These are phyloP conservation scores for Epirrhoe tristata DNA, from an alignment of 2,888 invertebrate genomes.

Conservation along the genomic window DNA sequence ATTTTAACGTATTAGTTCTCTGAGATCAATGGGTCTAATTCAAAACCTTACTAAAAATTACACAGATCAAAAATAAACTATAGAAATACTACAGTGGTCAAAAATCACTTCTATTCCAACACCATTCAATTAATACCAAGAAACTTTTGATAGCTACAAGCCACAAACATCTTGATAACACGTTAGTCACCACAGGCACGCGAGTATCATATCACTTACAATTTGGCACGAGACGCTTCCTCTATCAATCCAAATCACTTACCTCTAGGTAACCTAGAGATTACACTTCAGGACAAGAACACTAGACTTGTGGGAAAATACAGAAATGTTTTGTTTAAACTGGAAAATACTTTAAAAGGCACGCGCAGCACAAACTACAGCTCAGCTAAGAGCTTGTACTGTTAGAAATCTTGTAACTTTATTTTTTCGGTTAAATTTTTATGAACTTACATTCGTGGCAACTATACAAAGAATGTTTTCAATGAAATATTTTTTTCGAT, in stretches of 20 bases:
- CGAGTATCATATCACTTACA: conserved; percentile 48
- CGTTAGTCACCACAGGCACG: conserved; percentile 40
- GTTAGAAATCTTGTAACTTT: too few relatives aligned
- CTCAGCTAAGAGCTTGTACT: too few relatives aligned
- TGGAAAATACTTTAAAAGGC: conserved; percentile 2
- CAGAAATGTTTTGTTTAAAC: conserved; percentile 12
- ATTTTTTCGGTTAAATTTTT: too few relatives aligned
- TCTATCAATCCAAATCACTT: conserved; percentile 69
- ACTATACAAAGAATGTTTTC: too few relatives aligned
- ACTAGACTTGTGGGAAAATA: conserved; percentile 15
- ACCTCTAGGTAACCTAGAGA: conserved; percentile 62
- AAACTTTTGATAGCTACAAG: conserved; percentile 17
- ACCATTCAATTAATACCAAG: conserved; percentile 31
- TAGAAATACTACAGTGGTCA: too few relatives aligned
- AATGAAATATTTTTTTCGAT: too few relatives aligned
- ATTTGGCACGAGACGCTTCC: conserved; percentile 66
- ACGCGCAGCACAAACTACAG: too few relatives aligned
- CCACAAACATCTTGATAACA: conserved; percentile 12
- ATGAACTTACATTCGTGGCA: too few relatives aligned
- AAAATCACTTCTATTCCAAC: background rate
- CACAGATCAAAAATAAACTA: background rate
- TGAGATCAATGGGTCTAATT: too few relatives aligned
- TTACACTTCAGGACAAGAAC: conserved; percentile 47
- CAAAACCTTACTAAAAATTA: background rate
- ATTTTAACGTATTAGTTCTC: too few relatives aligned